Percentiles rank a stretch among this genome's conserved stretches.
Conservation (phyloP, 2,888 invertebrate genomes). For the Sceliomorpha sp. region DNA sequence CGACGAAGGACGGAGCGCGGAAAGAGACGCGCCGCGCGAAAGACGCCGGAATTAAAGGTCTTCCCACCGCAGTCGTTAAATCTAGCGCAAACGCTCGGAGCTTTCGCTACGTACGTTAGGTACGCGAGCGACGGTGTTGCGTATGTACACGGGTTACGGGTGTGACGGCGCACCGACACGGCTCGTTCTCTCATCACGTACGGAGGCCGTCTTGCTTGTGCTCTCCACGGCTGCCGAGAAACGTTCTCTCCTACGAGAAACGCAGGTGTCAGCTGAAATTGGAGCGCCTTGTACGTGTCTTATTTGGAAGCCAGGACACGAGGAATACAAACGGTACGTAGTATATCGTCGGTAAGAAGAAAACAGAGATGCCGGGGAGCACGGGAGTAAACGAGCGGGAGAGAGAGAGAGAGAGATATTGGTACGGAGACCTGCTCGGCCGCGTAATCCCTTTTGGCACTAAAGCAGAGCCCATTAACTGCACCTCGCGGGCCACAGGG, state of each 20-base stretch:
- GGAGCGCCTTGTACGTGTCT: conserved; percentile 76
- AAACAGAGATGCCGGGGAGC: conserved; percentile 4
- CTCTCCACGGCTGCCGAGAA: conserved; percentile 34
- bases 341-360: conserved; percentile 63
- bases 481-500: conserved; percentile 31
- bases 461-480: conserved; percentile 41
- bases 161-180: conserved; percentile 24
- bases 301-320: conserved; percentile 67
- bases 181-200: conserved; percentile 33
- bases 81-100: conserved; percentile 61
- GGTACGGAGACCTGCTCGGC: conserved; percentile 19
- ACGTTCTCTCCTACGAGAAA: conserved; percentile 61
- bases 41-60: conserved; percentile 69
- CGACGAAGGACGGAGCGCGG: not conserved
- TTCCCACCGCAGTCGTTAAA: conserved; percentile 67
- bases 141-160: conserved; percentile 35
- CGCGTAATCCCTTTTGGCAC: conserved; percentile 46
- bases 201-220: conserved; percentile 4
- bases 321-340: conserved; percentile 67
- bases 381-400: not conserved
- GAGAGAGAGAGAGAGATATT: conserved; percentile 8
- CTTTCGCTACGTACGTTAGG: too few relatives aligned
- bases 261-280: conserved; percentile 75
- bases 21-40: conserved; percentile 44
- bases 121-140: conserved; percentile 25